Base-by-base conservation (phyloP, 2,113 vertebrate species). In the Dasyurus viverrinus region DNA sequence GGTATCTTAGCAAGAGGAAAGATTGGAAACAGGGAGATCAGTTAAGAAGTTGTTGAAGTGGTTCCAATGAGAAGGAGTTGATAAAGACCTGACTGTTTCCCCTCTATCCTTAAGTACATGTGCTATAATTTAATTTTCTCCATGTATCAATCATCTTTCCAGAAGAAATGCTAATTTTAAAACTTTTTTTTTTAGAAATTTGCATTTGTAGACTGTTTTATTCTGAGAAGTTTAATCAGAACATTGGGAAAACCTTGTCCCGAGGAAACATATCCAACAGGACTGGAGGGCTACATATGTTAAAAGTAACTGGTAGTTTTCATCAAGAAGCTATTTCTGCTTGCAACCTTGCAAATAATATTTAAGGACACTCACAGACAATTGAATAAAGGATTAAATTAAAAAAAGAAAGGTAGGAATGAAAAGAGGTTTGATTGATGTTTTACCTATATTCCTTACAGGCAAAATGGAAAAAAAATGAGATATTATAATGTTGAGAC, bases 391-490 rank as follows among this genome's bases (percentile, higher is more conserved):
- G 4, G 11, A 55, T 26, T 12, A 48, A 52, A 52, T 52, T 9
- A 52, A 30, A 42, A 36, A n/a, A 27, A 54, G 47, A 91, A 84
- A 26, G 89, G 6, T 42, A 10, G 26, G 27, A 10, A 55, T 26
- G 50, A 12, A 94, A 96, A 48, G 53, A 55, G 19, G 8, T 2
- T 36, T 48, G 92, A 9, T 27, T 26, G 12, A 89, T 42, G 46
- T 8, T 47, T 92, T 93, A 53, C 53, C 46, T 92, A 68, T 90
- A 2, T 91, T 55, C 94, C 55, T 47, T 96, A 50, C 52, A 91
- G 11, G n/a, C n/a, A 93, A 93, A 92, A 92, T 30, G 54, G 25
- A 76, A n/a, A 68, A n/a, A 36, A 68, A 68, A 68, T 92, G 25
- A 60, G 30, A 46, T 48, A 22, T 48, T 92, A 92, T 25, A n/a